Base-by-base conservation (phyloP, 2,113 vertebrate species). In the Ochotona princeps region DNA sequence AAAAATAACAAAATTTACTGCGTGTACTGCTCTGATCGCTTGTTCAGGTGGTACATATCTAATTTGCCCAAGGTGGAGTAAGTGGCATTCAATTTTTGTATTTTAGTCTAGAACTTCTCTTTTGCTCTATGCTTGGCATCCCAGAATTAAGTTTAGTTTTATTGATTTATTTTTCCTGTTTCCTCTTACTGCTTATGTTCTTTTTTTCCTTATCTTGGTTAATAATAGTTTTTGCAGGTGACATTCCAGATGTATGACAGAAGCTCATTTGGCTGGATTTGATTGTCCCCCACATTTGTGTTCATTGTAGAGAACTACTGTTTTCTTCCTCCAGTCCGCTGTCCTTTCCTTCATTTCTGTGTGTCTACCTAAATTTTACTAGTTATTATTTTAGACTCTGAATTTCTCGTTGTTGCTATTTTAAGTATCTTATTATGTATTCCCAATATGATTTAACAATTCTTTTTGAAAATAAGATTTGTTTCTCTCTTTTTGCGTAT, bases 391-490 rank as follows among this genome's bases (percentile, higher is more conserved):
- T 81, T 94, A 90, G 65, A 90, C 13, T 83, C 54, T 86, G 35
- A 65, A 12, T 87, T 92, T 93, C n/a, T 95, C 25, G 47, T 2
- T 90, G 20, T 93, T 93, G 20, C 17, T 91, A 87, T 85, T 20
- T 85, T 90, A 70, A 83, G 25, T 87, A 81, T 67, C 8, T 57
- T 84, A 67, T 3, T 90, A 2, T 60, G 2, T 85, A 65, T 90
- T 91, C 49, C 44, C 78, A 79, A 85, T 92, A 60, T 80, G 2
- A 60, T 76, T 89, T 51, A 13, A 8, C 47, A 86, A 89, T 81
- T 70, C 13, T 87, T 87, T 93, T 89, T 93, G 60, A 92, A 90
- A 92, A 82, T 85, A 86, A 81, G 57, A 2, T 90, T 93, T 94
- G 12, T 28, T 96, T 79, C 47, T 26, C 11, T 47, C 5, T 32